These are phyloP conservation scores for Eupithecia inturbata DNA, from an alignment of 2,888 invertebrate species.

Conservation along the genomic window DNA sequence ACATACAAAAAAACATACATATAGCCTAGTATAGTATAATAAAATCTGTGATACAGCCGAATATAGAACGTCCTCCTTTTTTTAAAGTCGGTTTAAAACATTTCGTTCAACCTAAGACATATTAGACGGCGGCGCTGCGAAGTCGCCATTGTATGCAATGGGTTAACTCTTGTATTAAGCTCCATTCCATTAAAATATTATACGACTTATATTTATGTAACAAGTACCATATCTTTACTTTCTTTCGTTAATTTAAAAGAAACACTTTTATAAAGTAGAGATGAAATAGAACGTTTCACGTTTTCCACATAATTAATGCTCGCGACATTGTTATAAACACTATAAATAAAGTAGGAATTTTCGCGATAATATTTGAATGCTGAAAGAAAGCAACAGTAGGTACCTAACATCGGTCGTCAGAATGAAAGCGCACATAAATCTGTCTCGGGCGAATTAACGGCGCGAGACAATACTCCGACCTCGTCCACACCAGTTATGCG, in stretches of 20 bases:
- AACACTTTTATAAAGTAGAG: neutral
- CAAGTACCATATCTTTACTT: neutral
- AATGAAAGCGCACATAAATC: constrained; percentile 40
- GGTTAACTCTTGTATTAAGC: too few species aligned
- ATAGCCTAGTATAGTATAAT: too few species aligned
- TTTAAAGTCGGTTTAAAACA: too few species aligned
- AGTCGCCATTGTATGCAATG: too few species aligned
- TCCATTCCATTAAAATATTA: too few species aligned
- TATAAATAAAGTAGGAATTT: neutral
- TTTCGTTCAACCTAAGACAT: too few species aligned
- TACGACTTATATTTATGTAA: too few species aligned
- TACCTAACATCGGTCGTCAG: constrained; percentile 8
- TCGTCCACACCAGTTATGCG: constrained; percentile 56
- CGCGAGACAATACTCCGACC: constrained; percentile 46
- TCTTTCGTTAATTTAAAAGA: neutral
- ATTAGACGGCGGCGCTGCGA: too few species aligned
- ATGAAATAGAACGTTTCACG: neutral
- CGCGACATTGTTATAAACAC: neutral
- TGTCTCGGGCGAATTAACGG: constrained; percentile 47
- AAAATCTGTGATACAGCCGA: too few species aligned
- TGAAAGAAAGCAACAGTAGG: neutral
- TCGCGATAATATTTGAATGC: neutral
- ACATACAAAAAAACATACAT: too few species aligned
- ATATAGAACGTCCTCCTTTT: too few species aligned
- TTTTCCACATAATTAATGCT: neutral